phyloP scores from a whole-genome alignment of 2,113 vertebrate species.

The Carassius carassius region DNA sequence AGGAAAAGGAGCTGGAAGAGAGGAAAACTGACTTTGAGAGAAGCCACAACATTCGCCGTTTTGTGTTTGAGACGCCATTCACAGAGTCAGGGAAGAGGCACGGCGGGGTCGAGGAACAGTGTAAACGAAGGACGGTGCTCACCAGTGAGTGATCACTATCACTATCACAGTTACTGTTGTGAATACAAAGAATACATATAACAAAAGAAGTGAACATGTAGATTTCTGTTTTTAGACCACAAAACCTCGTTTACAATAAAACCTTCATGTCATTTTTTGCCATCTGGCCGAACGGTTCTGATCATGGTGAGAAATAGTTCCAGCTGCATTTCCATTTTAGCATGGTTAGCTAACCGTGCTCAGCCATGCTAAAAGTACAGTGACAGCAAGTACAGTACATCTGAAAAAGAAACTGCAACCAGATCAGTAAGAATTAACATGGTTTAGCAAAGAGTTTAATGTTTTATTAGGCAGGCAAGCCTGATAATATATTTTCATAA shows the following conservation, averaged over 20 bases:
- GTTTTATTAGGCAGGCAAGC: background rate
- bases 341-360: background rate
- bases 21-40: constrained; percentile 94
- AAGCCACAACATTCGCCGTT: constrained; percentile 94
- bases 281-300: background rate
- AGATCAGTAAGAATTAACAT: background rate
- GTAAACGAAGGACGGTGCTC: constrained; percentile 88
- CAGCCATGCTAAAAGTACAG: background rate
- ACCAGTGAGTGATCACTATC: constrained; percentile 78
- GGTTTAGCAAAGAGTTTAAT: background rate
- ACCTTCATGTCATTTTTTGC: background rate
- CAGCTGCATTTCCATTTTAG: background rate
- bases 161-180: background rate
- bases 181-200: background rate
- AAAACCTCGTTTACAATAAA: background rate
- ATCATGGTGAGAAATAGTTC: background rate
- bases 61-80: constrained; percentile 96
- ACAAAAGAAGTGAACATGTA: background rate
- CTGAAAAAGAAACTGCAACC: background rate
- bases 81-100: constrained; percentile 91
- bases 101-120: constrained; percentile 94
- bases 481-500: too few relatives aligned
- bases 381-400: too few relatives aligned
- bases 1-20: constrained; percentile 94
- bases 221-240: too few relatives aligned